Conservation (phyloP, 2,888 invertebrate genomes). For the Agriopis leucophaearia region DNA sequence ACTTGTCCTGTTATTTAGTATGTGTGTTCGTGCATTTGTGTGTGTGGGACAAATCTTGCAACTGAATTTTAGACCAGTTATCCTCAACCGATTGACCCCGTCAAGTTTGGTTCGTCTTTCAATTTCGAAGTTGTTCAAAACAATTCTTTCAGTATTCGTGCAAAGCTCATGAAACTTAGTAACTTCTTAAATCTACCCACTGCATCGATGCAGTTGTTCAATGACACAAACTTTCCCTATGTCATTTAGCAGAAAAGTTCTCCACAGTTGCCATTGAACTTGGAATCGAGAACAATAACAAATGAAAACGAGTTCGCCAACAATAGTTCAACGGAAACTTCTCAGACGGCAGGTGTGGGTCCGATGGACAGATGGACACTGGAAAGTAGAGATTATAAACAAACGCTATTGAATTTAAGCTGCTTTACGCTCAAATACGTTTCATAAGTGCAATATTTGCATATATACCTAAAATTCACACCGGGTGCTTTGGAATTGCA, state of each 20-base stretch:
- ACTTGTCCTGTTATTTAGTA: too few species aligned
- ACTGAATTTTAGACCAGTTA: too few species aligned
- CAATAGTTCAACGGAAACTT: conserved; percentile 82
- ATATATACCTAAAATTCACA: too few species aligned
- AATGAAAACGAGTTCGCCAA: conserved; percentile 79
- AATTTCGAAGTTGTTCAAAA: too few species aligned
- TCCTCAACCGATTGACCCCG: too few species aligned
- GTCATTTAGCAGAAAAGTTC: conserved; percentile 55
- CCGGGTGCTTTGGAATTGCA: too few species aligned
- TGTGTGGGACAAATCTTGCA: too few species aligned
- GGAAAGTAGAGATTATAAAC: conserved; percentile 17
- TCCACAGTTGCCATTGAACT: conserved; percentile 66
- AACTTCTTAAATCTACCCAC: neutral
- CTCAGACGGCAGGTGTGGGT: conserved; percentile 66
- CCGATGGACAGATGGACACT: conserved; percentile 52
- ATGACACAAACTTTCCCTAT: conserved; percentile 45
- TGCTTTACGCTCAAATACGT: neutral
- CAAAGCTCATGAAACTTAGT: neutral
- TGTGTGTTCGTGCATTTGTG: too few species aligned
- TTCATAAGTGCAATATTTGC: neutral
- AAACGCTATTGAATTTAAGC: neutral
- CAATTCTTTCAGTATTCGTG: conserved; percentile 5
- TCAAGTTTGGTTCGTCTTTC: too few species aligned
- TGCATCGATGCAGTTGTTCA: conserved; percentile 3
- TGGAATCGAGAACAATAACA: conserved; percentile 83